Conservation (phyloP, 2,113 vertebrate genomes). For the Pitta sordida region DNA sequence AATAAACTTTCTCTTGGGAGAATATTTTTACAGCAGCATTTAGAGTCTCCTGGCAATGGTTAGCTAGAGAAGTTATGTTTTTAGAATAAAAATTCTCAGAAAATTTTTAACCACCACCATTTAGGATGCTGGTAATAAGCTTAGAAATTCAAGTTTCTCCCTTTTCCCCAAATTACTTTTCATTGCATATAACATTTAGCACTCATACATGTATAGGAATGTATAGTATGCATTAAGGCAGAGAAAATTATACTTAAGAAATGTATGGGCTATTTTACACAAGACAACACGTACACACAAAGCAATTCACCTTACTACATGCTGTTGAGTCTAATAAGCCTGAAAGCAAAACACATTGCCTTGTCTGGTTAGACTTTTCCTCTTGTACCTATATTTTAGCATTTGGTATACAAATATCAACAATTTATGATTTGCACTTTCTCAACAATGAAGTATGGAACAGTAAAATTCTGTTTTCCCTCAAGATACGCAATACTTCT, state of each 20-base stretch:
- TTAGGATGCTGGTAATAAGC: background rate
- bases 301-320: background rate
- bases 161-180: background rate
- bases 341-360: slow-evolving; percentile 40
- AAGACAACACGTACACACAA: background rate
- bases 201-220: background rate
- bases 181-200: background rate
- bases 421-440: slow-evolving; percentile 18
- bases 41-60: slow-evolving; percentile 45
- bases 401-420: background rate
- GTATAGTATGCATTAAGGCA: background rate
- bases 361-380: background rate
- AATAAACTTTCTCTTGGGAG: slow-evolving; percentile 70
- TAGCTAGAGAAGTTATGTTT: slow-evolving; percentile 19
- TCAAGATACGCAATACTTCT: slow-evolving; percentile 11
- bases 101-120: slow-evolving; percentile 49
- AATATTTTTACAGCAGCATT: slow-evolving; percentile 65
- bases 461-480: slow-evolving; percentile 28
- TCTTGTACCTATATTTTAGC: background rate
- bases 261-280: background rate
- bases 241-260: background rate
- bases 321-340: background rate
- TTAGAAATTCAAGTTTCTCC: background rate
- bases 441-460: slow-evolving; percentile 29
- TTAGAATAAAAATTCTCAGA: slow-evolving; percentile 61